Percentiles rank a stretch among this genome's conserved stretches.
These are phyloP conservation scores for Gymnosoma rotundatum DNA, from an alignment of 2,888 invertebrate species.

Conservation along the genomic window DNA sequence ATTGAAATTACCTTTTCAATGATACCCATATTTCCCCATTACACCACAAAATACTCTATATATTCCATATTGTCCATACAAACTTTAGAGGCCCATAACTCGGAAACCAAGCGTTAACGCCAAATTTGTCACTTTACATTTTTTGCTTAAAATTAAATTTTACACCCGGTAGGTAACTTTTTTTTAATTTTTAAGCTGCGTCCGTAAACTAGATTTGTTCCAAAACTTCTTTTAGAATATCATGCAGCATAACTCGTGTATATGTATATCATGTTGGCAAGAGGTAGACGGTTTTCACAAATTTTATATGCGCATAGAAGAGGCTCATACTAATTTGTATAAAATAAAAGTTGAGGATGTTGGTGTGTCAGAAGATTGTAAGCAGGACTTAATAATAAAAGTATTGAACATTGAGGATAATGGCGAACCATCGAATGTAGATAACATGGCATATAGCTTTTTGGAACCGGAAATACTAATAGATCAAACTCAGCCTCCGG, in stretches of 20 bases:
- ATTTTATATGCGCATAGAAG: slow-evolving; percentile 49
- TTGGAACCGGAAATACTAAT: slow-evolving; percentile 48
- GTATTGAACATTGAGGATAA: background rate
- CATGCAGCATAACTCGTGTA: background rate
- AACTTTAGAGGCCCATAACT: too few relatives aligned
- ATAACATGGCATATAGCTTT: slow-evolving; percentile 27
- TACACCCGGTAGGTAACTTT: too few relatives aligned
- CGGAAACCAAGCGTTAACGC: too few relatives aligned
- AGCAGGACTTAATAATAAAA: slow-evolving; percentile 16
- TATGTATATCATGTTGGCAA: slow-evolving; percentile 53
- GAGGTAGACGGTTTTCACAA: slow-evolving; percentile 45
- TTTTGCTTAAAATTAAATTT: too few relatives aligned
- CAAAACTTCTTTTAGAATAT: background rate
- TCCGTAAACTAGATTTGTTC: too few relatives aligned
- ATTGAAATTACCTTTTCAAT: too few relatives aligned
- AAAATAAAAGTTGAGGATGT: slow-evolving; percentile 37
- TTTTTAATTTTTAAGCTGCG: too few relatives aligned
- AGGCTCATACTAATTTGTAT: slow-evolving; percentile 37
- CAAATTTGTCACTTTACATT: too few relatives aligned
- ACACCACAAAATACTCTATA: too few relatives aligned
- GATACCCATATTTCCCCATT: too few relatives aligned
- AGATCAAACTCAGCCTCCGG: background rate
- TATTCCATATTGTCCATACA: too few relatives aligned
- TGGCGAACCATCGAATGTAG: background rate
- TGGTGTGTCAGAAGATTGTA: background rate